Conservation (phyloP, 1,140 invertebrate species). For the Ridgeia piscesae region DNA sequence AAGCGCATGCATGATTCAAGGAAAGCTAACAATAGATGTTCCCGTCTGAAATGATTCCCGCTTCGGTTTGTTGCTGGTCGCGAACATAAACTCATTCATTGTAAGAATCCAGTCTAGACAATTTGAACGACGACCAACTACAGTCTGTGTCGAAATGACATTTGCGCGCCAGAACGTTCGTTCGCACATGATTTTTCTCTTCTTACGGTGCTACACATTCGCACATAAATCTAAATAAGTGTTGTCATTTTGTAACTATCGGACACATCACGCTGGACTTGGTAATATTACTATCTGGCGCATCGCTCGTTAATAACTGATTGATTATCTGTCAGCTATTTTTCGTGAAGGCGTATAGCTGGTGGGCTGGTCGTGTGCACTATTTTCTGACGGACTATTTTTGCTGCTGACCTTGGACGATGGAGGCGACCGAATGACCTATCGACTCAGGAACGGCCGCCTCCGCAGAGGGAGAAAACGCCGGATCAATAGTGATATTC, state of each 20-base stretch:
- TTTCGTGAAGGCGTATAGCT: not conserved
- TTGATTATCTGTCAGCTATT: not conserved
- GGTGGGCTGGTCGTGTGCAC: not conserved
- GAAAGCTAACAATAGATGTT: not conserved
- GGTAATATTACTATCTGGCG: not conserved
- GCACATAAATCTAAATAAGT: not conserved
- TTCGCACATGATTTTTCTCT: not conserved
- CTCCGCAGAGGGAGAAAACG: not conserved
- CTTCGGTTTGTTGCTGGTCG: not conserved
- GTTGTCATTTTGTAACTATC: not conserved
- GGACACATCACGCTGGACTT: not conserved
- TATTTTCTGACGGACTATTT: not conserved
- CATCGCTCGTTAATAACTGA: not conserved
- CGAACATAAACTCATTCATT: not conserved
- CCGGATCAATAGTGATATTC: not conserved
- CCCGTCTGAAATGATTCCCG: not conserved
- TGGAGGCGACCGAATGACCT: not conserved
- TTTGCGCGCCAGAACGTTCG: not conserved
- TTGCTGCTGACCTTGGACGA: not conserved
- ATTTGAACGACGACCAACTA: not conserved
- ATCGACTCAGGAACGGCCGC: not conserved
- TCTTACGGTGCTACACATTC: not conserved
- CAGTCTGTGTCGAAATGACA: not conserved
- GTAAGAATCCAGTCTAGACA: not conserved
- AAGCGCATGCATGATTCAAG: not conserved